These are phyloP conservation scores for Nematopogon swammerdamellus DNA, from an alignment of 2,888 invertebrate species.

Conservation along the genomic window DNA sequence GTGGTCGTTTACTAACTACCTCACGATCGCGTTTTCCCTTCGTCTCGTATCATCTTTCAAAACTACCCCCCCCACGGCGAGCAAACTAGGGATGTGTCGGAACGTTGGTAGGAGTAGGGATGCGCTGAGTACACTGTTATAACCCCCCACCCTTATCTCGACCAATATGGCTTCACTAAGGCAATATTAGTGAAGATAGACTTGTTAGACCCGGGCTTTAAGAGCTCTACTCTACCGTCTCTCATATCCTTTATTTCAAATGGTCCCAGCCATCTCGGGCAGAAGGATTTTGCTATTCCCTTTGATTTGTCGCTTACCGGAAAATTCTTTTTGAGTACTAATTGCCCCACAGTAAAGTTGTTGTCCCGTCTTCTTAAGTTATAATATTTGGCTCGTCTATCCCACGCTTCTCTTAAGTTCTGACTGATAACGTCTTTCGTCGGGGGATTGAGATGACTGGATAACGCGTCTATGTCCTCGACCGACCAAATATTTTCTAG, in stretches of 20 bases:
- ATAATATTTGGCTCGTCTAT: neutral
- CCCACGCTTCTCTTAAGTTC: neutral
- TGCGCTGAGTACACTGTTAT: conserved; percentile 3
- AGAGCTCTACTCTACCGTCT: neutral
- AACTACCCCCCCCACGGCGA: no score
- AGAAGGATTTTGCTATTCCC: neutral
- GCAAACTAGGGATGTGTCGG: no score
- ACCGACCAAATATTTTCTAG: neutral
- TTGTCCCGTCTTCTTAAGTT: neutral
- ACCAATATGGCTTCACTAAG: conserved; percentile 1
- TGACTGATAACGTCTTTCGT: neutral
- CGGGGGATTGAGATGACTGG: neutral
- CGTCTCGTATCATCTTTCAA: no score
- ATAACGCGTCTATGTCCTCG: neutral
- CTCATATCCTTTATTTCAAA: neutral
- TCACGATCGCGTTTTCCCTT: no score
- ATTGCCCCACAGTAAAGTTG: neutral
- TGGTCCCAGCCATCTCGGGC: neutral
- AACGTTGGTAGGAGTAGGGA: no score
- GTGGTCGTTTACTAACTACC: no score
- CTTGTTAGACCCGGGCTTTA: neutral
- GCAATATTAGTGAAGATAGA: neutral
- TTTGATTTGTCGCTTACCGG: neutral
- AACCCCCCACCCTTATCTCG: conserved; percentile 5
- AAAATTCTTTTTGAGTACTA: neutral